Evolutionary conservation across 2,113 vertebrate genomes (phyloP).

Genomic region (Cyanoderma ruficeps): DNA sequence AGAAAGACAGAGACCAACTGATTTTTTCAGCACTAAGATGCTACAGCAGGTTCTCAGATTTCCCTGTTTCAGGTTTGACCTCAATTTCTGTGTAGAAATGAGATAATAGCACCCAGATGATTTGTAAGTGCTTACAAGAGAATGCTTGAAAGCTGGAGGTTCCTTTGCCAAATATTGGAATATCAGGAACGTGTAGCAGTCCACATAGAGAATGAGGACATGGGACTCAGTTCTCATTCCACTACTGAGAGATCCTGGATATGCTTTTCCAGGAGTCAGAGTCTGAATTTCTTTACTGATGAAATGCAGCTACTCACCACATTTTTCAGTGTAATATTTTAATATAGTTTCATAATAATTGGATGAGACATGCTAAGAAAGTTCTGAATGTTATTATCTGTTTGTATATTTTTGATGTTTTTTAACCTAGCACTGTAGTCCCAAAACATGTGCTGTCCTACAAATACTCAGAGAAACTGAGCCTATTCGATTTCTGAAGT

Average conservation of each 20-base stretch:
- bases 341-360: neutral
- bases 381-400: neutral
- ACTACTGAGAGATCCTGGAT: neutral
- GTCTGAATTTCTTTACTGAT: neutral
- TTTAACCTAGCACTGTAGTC: neutral
- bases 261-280: neutral
- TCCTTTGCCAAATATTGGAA: neutral
- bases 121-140: neutral
- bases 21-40: neutral
- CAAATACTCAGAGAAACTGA: neutral
- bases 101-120: neutral
- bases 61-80: neutral
- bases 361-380: neutral
- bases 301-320: neutral
- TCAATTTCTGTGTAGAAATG: neutral
- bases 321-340: neutral
- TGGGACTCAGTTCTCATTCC: neutral
- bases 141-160: neutral
- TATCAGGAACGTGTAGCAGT: neutral
- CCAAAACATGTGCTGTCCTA: neutral
- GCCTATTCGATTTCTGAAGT: neutral
- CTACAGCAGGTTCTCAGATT: neutral
- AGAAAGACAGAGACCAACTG: neutral
- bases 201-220: neutral
- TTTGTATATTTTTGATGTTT: neutral